Conservation (phyloP, 2,888 invertebrate species). For the Trachelus troglodyta region DNA sequence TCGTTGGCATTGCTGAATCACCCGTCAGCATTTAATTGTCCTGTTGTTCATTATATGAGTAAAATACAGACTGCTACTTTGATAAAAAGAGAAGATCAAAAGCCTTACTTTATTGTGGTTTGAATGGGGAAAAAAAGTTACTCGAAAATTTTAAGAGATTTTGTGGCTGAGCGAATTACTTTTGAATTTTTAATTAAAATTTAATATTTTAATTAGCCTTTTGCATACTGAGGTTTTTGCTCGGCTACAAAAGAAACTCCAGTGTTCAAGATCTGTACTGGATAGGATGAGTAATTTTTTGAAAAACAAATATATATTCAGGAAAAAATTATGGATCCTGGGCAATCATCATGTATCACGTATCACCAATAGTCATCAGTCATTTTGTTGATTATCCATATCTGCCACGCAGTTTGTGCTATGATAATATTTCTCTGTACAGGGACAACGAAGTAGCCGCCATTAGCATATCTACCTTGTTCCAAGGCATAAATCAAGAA, state of each 20-base stretch:
- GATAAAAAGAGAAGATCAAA: not conserved
- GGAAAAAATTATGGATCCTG: not conserved
- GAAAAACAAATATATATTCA: not conserved
- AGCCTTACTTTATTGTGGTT: not conserved
- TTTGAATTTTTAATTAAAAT: no score
- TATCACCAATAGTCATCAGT: not conserved
- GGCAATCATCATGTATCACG: not conserved
- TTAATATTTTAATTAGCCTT: not conserved
- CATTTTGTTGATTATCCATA: not conserved
- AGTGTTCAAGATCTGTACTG: not conserved
- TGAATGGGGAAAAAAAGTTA: not conserved
- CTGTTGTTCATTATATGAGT: not conserved
- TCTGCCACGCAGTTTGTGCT: not conserved
- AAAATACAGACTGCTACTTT: not conserved
- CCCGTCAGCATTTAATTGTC: not conserved
- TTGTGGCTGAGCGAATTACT: not conserved
- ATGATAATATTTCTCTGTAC: not conserved
- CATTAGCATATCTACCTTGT: not conserved
- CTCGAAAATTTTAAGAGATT: not conserved
- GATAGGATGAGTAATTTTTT: not conserved
- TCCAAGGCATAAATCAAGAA: not conserved
- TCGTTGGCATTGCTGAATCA: not conserved
- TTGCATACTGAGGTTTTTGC: not conserved
- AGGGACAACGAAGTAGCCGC: not conserved
- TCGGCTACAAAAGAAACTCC: not conserved